Base-by-base conservation (phyloP, 2,888 invertebrate species). In the Eulithis prunata region DNA sequence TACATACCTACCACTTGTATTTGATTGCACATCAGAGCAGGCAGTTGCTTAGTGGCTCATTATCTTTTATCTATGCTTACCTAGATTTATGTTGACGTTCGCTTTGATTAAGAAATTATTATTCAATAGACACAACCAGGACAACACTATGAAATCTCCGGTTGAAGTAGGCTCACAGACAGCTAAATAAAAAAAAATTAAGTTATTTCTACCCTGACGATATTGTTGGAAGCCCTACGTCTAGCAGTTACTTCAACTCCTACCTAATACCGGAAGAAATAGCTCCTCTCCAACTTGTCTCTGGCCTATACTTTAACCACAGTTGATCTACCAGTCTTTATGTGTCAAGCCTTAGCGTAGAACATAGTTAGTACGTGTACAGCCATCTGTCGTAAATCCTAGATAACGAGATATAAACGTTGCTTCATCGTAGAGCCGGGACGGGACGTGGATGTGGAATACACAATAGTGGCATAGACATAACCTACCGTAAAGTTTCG, bases 321-420 rank as follows among this genome's bases (percentile, higher is more conserved):
- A 58, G 58, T 41, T 59, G 1, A 12, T 32, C 12, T 52, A 52
- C 12, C 58, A 66, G 61, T 57, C 38, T 21, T 8, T 55, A 58
- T 45, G 32, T 36, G 46, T 28, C 51, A 12, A 5, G 12, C 0
- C 63, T 38, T 5, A 63, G 57, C 13, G 21, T 46, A 53, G 6
- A 4, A 4, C 12, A 38, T 54, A 61, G 38, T 47, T 51, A 52
- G 45, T 36, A 46, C 55, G 58, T 56, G 62, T 43, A 52, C 59
- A 51, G 64, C 54, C 51, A 66, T 65, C 36, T 57, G 36, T 70
- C 70, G 70, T 72, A 72, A 72, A 68, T 70, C 41, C 55, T 51
- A 54, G 21, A 54, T 68, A 70, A 68, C 55, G 66, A 56, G 64
- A 58, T 43, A 47, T 66, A 66, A 71, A 70, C 56, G 68, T 68